Evolutionary conservation across 2,888 invertebrate species (phyloP), one percentile per base, ranked within the genome.

Genomic region (Lymantria monacha): DNA sequence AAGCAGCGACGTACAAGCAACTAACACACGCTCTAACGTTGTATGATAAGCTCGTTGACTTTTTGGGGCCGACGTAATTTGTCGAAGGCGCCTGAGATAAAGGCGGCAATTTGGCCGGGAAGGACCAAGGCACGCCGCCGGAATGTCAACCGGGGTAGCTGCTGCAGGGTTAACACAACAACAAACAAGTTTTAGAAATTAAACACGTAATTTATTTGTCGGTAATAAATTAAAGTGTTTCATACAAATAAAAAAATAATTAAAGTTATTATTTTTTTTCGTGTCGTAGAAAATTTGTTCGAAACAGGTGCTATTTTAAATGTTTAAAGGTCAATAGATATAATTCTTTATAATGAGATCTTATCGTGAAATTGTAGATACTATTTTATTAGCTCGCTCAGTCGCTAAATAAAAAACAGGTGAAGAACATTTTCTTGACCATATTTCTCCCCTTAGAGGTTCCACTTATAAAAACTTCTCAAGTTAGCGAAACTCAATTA

Each of bases 21-120:
- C 85, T 83, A 85, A 84, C 84, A 83, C 81, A 74, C 79, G 76
- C 76, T 74, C 84, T 83, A 86, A 86, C 81, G 79, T 81, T 80
- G 74, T 79, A 72, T 81, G 89, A 89, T 89, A 90, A 87, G 80
- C 76, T 75, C 70, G 77, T 80, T 75, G 79, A 75, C 79, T 85
- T 87, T 87, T 85, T 82, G 83, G 86, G 68, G 73, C 81, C 85
- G 84, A 79, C 81, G 84, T 89, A 89, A 89, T 90, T 89, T 89
- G 90, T 90, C 87, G 85, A 77, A 89, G 90, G 90, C 89, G 90
- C 90, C 89, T 78, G 74, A 83, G 89, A 89, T 90, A 90, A 88
- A 87, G 81, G 76, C 80, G 78, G 77, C 78, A 75, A 79, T 76
- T 79, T 74, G 72, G 76, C 72, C 72, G 76, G 65, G 64, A 70